phyloP scores from a whole-genome alignment of 2,888 invertebrate species.

The Trisateles emortualis region DNA sequence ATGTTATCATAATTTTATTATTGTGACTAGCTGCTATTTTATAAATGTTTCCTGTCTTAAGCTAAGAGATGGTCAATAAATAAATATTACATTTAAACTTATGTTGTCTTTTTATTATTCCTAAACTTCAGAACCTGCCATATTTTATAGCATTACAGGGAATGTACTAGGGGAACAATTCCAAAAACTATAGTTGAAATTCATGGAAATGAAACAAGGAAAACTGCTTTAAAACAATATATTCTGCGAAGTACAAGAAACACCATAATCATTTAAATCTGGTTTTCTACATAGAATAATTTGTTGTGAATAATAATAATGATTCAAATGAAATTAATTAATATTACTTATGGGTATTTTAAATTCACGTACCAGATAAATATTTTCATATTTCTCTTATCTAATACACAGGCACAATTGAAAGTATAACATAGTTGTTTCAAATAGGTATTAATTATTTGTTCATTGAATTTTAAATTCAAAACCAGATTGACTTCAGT shows the following conservation, averaged over 20 bases:
- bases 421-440: too few relatives aligned
- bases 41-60: slow-evolving; percentile 83
- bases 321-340: too few relatives aligned
- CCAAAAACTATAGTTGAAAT: neutral
- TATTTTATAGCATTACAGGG: too few relatives aligned
- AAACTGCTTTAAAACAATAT: neutral
- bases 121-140: neutral
- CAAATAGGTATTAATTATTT: too few relatives aligned
- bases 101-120: slow-evolving; percentile 20
- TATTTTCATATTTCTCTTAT: too few relatives aligned
- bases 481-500: neutral
- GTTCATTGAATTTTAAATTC: too few relatives aligned
- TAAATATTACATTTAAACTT: slow-evolving; percentile 73
- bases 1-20: slow-evolving; percentile 82
- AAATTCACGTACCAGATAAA: too few relatives aligned
- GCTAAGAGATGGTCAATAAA: slow-evolving; percentile 80
- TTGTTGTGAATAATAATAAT: too few relatives aligned
- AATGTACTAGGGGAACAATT: neutral
- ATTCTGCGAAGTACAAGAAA: neutral
- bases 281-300: too few relatives aligned
- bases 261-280: too few relatives aligned
- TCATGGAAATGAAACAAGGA: neutral
- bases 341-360: too few relatives aligned
- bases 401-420: too few relatives aligned
- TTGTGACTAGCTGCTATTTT: slow-evolving; percentile 83